Base-by-base conservation (phyloP, 2,113 vertebrate species). In the Pampusana beccarii region DNA sequence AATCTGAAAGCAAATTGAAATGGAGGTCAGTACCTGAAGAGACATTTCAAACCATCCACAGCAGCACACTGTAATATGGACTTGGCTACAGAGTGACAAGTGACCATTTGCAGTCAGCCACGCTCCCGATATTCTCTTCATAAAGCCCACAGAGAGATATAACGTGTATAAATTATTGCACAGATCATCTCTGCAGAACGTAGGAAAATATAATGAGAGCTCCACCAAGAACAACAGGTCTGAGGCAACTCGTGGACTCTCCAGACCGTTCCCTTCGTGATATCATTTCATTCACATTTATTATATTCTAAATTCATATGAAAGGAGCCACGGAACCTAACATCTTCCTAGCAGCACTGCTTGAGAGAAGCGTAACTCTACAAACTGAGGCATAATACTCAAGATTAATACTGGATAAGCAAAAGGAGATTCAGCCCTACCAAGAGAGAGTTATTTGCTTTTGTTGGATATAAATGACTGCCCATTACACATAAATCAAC, bases 1-100 rank as follows among this genome's bases (percentile, higher is more conserved):
- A 99, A 89, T 99, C 99, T 99, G 98, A 79, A 97, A 97, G 71
- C 61, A 94, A 95, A 95, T 36, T 29, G 56, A 44, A 91, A 58
- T 1, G 8, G 20, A 62, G 36, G 50, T 94, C 82, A 96, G 85
- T 21, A 51, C 12, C 50, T 38, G 48, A 16, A 65, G 29, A 18
- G 66, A 42, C 34, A 72, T 7, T 21, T 26, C 40, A 79, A 72
- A 50, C 10, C 61, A 38, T 3, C 5, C 57, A 24, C n/a, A 92
- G 13, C 0, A 91, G 79, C 58, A 72, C 6, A 9, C 6, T 6
- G n/a, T 58, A 71, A 26, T 2, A 26, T 0, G 26, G 51, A 62
- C 42, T 82, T 40, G 18, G 54, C 53, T 48, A 20, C 4, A 7
- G 7, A 42, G 66, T 4, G 56, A 89, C 44, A 33, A 56, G 71